Conservation (phyloP, 2,797 vertebrate species). For the Xenentodon cancila region DNA sequence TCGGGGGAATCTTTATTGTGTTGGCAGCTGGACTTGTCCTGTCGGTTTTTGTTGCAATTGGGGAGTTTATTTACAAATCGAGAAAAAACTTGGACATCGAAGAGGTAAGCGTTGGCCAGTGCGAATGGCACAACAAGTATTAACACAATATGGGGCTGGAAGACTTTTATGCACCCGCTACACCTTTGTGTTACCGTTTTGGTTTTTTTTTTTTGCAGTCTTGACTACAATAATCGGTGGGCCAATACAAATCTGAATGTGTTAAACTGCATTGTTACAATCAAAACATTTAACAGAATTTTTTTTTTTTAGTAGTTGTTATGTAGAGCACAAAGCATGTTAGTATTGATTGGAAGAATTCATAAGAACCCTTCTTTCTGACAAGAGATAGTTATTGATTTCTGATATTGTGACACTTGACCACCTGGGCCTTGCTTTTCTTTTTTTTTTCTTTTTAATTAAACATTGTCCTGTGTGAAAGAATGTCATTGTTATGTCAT, state of each 20-base stretch:
- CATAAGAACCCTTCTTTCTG: conserved; percentile 51
- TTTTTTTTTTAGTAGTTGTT: conserved; percentile 66
- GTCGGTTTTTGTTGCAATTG: conserved; percentile 96
- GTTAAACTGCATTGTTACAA: conserved; percentile 74
- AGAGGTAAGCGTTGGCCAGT: conserved; percentile 89
- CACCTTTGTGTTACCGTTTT: conserved; percentile 34
- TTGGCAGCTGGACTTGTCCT: conserved; percentile 97
- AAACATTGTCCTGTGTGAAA: conserved; percentile 53
- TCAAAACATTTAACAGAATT: conserved; percentile 64
- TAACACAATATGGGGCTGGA: conserved; percentile 47
- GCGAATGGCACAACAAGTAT: conserved; percentile 86
- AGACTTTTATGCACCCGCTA: conserved; percentile 38
- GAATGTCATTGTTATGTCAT: conserved; percentile 36
- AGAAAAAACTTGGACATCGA: conserved; percentile 92
- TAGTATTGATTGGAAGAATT: conserved; percentile 52
- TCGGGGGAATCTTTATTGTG: conserved; percentile 98
- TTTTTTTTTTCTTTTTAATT: conserved; percentile 27
- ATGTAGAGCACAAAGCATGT: conserved; percentile 65
- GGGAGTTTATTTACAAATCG: conserved; percentile 97
- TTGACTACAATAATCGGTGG: conserved; percentile 40
- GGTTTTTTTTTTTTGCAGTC: conserved; percentile 38
- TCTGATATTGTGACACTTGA: conserved; percentile 59
- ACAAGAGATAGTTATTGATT: conserved; percentile 48
- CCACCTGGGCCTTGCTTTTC: conserved; percentile 76
- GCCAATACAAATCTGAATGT: conserved; percentile 52